Conservation (phyloP, 2,888 invertebrate genomes). For the Nomada goodeniana region DNA sequence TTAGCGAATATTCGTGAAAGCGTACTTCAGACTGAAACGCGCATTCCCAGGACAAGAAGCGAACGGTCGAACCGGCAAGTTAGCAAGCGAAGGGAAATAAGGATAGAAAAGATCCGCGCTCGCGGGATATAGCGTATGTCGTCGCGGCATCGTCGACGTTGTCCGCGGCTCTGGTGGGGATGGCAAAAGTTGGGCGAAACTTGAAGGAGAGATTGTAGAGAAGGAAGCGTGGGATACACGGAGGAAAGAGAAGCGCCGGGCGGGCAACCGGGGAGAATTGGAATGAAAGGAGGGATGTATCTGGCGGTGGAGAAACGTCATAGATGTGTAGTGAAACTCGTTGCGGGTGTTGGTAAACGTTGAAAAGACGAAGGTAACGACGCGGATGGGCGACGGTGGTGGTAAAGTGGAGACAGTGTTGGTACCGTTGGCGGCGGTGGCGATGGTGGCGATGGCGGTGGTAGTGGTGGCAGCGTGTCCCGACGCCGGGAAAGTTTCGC, state of each 20-base stretch:
- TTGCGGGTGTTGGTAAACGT: constrained; percentile 61
- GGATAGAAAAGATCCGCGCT: constrained; percentile 49
- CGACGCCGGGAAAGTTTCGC: constrained; percentile 78
- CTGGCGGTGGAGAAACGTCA: constrained; percentile 54
- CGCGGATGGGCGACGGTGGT: constrained; percentile 35
- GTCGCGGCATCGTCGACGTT: constrained; percentile 62
- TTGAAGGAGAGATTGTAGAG: constrained; percentile 71
- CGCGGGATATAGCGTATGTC: constrained; percentile 65
- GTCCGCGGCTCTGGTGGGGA: constrained; percentile 41
- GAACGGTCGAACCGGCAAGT: constrained; percentile 28
- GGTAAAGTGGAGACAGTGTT: constrained; percentile 27
- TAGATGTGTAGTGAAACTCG: constrained; percentile 49
- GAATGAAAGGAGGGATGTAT: constrained; percentile 66
- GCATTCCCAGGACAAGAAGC: constrained; percentile 59
- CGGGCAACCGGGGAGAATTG: constrained; percentile 63
- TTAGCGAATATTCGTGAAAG: constrained; percentile 47
- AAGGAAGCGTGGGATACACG: constrained; percentile 64
- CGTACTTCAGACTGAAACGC: constrained; percentile 50
- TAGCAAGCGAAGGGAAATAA: constrained; percentile 29
- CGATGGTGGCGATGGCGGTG: constrained; percentile 33
- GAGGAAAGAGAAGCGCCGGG: constrained; percentile 56
- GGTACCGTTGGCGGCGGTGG: constrained; percentile 39
- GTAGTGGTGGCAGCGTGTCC: constrained; percentile 67
- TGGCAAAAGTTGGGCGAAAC: constrained; percentile 76
- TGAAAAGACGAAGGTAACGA: constrained; percentile 62